Evolutionary conservation across 1,140 invertebrate species (phyloP).

Genomic region (Drosophila tristis): DNA sequence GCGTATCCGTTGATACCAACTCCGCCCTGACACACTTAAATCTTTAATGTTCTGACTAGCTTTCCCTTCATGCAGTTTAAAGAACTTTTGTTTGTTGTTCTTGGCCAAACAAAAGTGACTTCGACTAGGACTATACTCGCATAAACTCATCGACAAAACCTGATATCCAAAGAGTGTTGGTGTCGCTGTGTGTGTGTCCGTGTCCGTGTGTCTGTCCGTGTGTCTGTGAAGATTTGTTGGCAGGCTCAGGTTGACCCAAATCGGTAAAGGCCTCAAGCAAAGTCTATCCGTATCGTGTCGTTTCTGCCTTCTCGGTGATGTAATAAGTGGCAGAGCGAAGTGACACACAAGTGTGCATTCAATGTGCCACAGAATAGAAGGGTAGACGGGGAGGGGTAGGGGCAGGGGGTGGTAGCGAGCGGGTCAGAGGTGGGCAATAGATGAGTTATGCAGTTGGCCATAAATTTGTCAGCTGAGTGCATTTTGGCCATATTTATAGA

Average conservation of each 20-base stretch:
- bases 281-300: slow-evolving; percentile 43
- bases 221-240: slow-evolving; percentile 49
- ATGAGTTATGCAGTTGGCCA: slow-evolving; percentile 45
- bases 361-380: slow-evolving; percentile 42
- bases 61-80: slow-evolving; percentile 34
- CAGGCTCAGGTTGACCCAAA: slow-evolving; percentile 67
- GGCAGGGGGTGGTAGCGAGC: neutral
- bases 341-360: slow-evolving; percentile 74
- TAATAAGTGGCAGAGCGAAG: slow-evolving; percentile 71
- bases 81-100: slow-evolving; percentile 33
- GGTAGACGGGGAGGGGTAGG: neutral
- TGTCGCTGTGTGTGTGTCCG: neutral
- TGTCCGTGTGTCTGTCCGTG: slow-evolving; percentile 23
- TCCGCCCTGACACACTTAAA: too few relatives aligned
- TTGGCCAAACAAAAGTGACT: slow-evolving; percentile 28
- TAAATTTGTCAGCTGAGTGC: slow-evolving; percentile 47
- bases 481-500: slow-evolving; percentile 63
- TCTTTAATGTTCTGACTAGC: too few relatives aligned
- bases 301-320: slow-evolving; percentile 51
- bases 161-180: neutral
- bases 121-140: neutral
- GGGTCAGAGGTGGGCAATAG: slow-evolving; percentile 15
- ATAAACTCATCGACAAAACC: slow-evolving; percentile 36
- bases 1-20: too few relatives aligned
- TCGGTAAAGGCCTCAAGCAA: slow-evolving; percentile 48